These are phyloP conservation scores for Mobula birostris DNA, from an alignment of 2,113 vertebrate species.

Conservation along the genomic window DNA sequence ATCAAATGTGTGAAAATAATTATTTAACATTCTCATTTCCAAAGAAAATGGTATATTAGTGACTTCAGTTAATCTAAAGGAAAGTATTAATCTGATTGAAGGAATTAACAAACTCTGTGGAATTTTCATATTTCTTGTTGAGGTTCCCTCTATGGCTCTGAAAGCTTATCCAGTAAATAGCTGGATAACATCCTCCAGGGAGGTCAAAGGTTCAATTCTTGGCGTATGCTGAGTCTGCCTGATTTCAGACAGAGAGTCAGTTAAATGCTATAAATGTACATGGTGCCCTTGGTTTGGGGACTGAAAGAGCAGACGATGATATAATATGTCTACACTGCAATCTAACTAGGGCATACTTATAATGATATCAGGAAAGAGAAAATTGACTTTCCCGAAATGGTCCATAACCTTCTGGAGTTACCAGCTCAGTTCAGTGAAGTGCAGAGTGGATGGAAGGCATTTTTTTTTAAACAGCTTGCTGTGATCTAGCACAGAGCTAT, in stretches of 20 bases:
- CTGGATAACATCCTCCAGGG: background rate
- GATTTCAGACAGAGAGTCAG: background rate
- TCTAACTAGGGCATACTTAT: background rate
- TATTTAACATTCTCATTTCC: conserved; percentile 5
- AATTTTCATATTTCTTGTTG: background rate
- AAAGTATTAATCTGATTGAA: background rate
- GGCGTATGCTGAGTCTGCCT: background rate
- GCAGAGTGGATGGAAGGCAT: background rate
- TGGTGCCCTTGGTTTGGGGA: background rate
- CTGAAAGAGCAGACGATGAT: background rate
- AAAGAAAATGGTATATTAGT: conserved; percentile 12
- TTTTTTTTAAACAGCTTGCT: background rate
- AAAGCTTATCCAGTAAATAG: conserved; percentile 23
- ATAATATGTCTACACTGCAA: background rate
- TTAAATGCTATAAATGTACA: background rate
- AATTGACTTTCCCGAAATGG: background rate
- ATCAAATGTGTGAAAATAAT: conserved; percentile 3
- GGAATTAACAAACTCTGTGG: background rate
- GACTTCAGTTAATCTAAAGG: background rate
- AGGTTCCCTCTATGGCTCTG: background rate
- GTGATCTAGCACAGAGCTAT: background rate
- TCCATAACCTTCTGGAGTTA: background rate
- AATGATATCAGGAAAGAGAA: background rate
- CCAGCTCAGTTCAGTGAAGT: background rate
- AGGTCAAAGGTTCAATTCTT: background rate